phyloP scores from a whole-genome alignment of 1,140 invertebrate species.

The Vollenhovia emeryi region DNA sequence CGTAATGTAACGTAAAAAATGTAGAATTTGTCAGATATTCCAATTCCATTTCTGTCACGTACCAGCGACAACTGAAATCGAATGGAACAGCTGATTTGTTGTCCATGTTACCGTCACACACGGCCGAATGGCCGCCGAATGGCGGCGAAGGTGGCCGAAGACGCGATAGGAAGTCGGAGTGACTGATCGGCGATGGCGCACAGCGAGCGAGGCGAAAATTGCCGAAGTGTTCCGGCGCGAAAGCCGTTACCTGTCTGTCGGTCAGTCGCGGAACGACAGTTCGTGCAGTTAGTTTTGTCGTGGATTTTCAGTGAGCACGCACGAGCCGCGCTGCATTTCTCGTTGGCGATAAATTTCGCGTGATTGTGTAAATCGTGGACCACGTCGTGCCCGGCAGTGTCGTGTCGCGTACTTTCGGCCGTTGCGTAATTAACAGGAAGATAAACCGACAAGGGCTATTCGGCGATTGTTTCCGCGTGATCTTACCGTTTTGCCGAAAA shows the following conservation, averaged over 20 bases:
- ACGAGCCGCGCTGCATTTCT: background rate
- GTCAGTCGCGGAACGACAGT: slow-evolving; percentile 58
- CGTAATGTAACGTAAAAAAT: too few species aligned
- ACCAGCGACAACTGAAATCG: background rate
- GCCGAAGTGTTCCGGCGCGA: slow-evolving; percentile 66
- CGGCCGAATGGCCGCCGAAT: slow-evolving; percentile 9
- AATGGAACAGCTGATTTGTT: background rate
- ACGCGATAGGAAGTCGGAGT: slow-evolving; percentile 16
- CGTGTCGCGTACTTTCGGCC: background rate
- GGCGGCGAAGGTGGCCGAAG: slow-evolving; percentile 32
- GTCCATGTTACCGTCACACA: background rate
- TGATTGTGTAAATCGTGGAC: background rate
- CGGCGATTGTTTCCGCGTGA: background rate
- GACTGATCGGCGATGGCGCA: slow-evolving; percentile 18
- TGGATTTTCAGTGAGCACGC: background rate
- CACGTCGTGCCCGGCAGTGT: background rate
- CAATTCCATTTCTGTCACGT: too few species aligned
- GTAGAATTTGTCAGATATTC: too few species aligned
- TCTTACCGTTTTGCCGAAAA: background rate
- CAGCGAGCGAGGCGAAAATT: slow-evolving; percentile 48
- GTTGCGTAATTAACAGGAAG: background rate
- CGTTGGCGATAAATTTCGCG: background rate
- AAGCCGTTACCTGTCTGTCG: slow-evolving; percentile 66
- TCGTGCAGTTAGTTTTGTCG: background rate
- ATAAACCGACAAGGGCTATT: background rate